Base-by-base conservation (phyloP, 2,797 vertebrate species). In the Onychomys leucogaster region DNA sequence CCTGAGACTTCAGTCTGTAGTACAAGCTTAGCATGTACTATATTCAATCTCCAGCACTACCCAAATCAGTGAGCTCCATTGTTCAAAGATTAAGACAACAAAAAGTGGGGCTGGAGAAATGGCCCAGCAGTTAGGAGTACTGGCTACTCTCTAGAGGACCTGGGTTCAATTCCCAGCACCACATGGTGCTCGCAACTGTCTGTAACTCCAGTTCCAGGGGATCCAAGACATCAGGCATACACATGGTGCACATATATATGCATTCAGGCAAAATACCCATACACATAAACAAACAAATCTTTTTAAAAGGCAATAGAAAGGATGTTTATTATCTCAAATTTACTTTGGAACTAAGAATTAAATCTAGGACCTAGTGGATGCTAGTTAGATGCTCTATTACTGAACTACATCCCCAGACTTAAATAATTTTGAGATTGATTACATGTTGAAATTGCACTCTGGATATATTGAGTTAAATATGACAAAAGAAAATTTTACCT, bases 401-500 rank as follows among this genome's bases (percentile, higher is more conserved):
- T 69, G 46, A 86, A 52, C 46, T 69, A n/a, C n/a, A 37, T 65
- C 49, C 29, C 14, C 25, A 92, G 37, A 55, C 21, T 86, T 37
- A 55, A 73, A 49, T 93, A 84, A 67, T 94, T 95, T 96, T 85
- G 81, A 85, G 75, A 93, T 76, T 94, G 84, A 61, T 96, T 85
- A 59, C 9, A 17, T 86, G 37, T 92, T 92, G 43, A 94, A 95
- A 84, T 90, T n/a, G 37, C 41, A 94, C 94, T 90, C 94, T 94
- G 84, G 41, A 37, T 94, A 86, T 96, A 91, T 77, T 88, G 55
- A 77, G 65, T 65, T 92, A 90, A 97, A 41, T 73, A 37, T 12
- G 80, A 81, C 63, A 94, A 87, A 80, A 86, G 75, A 91, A 63
- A 83, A 19, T 67, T 94, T 91, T 2, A 91, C 80, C 43, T 71